phyloP scores from a whole-genome alignment of 2,113 vertebrate genomes.

The Phainopepla nitens region DNA sequence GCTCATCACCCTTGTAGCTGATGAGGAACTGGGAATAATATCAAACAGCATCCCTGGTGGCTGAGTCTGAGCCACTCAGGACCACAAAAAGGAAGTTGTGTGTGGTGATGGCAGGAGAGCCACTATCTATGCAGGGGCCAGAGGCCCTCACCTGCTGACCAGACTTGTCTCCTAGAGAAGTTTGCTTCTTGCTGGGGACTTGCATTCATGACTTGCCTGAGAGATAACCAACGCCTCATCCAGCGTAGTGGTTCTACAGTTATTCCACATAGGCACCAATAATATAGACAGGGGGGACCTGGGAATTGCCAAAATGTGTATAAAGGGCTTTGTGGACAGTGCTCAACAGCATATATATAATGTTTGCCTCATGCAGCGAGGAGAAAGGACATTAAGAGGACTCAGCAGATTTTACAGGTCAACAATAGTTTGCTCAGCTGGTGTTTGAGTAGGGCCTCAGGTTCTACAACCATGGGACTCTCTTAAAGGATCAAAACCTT shows the following conservation, averaged over 20 bases:
- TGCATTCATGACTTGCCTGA: background rate
- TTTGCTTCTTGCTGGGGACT: background rate
- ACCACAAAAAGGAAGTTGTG: background rate
- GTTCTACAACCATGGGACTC: background rate
- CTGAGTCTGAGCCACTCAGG: background rate
- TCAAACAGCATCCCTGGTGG: background rate
- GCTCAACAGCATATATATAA: accelerated
- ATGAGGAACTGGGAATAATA: background rate
- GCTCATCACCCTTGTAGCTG: background rate
- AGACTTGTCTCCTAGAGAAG: background rate
- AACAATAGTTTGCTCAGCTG: background rate
- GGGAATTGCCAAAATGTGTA: background rate
- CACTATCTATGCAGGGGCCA: background rate
- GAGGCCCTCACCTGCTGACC: background rate
- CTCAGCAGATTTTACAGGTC: background rate
- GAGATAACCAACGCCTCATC: accelerated
- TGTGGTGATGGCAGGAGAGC: background rate
- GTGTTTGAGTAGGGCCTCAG: background rate
- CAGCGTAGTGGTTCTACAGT: background rate
- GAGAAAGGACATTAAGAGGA: background rate
- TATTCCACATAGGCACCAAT: background rate
- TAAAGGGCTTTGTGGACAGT: background rate
- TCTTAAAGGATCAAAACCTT: background rate
- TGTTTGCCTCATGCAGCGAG: background rate
- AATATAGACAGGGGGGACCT: background rate